Percentiles rank a stretch among this genome's conserved stretches.
phyloP scores from a whole-genome alignment of 2,797 vertebrate genomes.

The Antennarius maculatus region DNA sequence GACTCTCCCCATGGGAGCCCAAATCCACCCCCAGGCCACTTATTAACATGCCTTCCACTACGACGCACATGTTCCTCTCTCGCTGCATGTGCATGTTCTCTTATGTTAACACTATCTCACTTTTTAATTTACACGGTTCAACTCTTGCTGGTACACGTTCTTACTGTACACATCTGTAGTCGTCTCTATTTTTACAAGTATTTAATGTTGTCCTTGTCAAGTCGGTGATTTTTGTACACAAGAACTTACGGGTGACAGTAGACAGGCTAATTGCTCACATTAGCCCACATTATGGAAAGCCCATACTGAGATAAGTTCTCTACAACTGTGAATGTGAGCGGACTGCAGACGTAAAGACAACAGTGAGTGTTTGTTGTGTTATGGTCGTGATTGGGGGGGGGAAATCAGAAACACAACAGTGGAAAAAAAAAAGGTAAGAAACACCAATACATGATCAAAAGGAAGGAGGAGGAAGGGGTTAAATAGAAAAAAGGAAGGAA shows the following conservation, averaged over 20 bases:
- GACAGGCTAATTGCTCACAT: conserved; percentile 5
- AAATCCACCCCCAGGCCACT: conserved; percentile 70
- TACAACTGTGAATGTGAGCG: conserved; percentile 31
- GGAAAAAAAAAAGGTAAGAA: conserved; percentile 16
- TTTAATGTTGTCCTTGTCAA: background rate
- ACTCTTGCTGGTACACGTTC: conserved; percentile 27
- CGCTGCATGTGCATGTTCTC: conserved; percentile 49
- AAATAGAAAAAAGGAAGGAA: conserved; percentile 49
- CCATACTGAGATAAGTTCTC: conserved; percentile 38
- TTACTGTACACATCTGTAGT: conserved; percentile 18
- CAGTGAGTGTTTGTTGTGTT: conserved; percentile 12
- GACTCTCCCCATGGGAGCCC: conserved; percentile 69
- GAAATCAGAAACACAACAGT: conserved; percentile 33
- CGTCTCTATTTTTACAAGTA: background rate
- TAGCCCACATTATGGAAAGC: conserved; percentile 66
- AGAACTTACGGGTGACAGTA: background rate
- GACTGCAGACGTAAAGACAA: conserved; percentile 3
- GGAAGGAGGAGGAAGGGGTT: conserved; percentile 7
- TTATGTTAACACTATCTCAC: conserved; percentile 55
- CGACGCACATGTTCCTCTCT: conserved; percentile 70
- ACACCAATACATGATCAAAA: background rate
- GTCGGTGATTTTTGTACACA: background rate
- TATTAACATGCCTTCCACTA: conserved; percentile 79
- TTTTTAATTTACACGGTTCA: conserved; percentile 59
- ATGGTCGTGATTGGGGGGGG: conserved; percentile 4